Base-by-base conservation (phyloP, 2,888 invertebrate species). In the Terebella lapidaria region DNA sequence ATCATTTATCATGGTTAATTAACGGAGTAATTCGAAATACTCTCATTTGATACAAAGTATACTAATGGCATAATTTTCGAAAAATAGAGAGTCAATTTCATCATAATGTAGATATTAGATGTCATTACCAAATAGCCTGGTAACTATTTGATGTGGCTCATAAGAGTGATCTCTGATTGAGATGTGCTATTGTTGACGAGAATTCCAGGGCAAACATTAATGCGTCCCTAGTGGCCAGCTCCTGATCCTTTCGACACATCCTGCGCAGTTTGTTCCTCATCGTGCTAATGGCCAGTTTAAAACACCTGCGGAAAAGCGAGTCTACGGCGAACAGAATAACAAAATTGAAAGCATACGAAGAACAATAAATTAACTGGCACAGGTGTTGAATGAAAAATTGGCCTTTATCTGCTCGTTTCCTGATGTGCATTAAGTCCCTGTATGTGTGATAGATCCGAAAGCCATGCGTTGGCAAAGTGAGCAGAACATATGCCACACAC, bases 381-480 rank as follows among this genome's bases (percentile, higher is more conserved):
- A 35, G 35, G 24, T 55, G 35, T 42, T 55, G 55, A 24, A 29
- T n/a, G 35, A 20, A 55, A n/a, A 55, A 22, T 22, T 55, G 24
- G 2, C 15, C 42, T 22, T 25, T 22, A 5, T 26, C 15, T 2
- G 24, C 15, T 10, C 24, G 24, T 2, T 25, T 10, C 30, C 24
- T 15, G 15, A 35, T 22, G 0, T 26, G 24, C 24, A 55, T 15
- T 24, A 35, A 10, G 22, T 55, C 42, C 3, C 55, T 22, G 35
- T 35, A 1, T 1, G 35, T 55, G 55, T 55, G 42, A 2, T 22
- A 22, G 15, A 24, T n/a, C 15, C 55, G 55, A 20, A 42, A 24
- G 22, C 22, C 42, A 5, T 55, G 55, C 2, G 42, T 35, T 22
- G 55, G 55, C 22, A 55, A 24, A n/a, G 20, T 42, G 1, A 22